phyloP scores from a whole-genome alignment of 1,140 invertebrate species.

The Asbolus verrucosus region DNA sequence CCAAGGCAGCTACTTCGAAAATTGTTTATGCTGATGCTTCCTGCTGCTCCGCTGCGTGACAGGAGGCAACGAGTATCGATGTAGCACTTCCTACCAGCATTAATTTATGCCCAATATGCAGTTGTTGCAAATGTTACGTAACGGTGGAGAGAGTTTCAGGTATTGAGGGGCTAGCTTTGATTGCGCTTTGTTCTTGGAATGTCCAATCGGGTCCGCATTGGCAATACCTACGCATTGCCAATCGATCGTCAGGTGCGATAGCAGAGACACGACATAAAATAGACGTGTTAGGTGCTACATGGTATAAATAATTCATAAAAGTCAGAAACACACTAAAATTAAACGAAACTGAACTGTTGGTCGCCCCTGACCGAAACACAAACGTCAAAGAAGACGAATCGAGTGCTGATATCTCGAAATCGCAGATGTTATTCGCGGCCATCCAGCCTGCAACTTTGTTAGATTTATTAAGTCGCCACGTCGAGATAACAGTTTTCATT shows the following conservation, averaged over 20 bases:
- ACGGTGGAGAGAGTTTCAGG: not conserved
- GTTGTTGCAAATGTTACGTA: constrained; percentile 9
- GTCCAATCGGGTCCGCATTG: constrained; percentile 24
- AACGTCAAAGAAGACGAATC: constrained; percentile 49
- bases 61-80: too few relatives aligned
- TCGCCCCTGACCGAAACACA: constrained; percentile 29
- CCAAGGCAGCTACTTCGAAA: too few relatives aligned
- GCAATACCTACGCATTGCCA: constrained; percentile 38
- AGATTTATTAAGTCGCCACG: constrained; percentile 52
- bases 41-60: too few relatives aligned
- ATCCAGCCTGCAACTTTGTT: constrained; percentile 27
- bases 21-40: too few relatives aligned
- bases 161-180: constrained; percentile 10
- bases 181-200: constrained; percentile 28
- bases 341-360: constrained; percentile 16
- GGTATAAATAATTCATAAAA: constrained; percentile 49
- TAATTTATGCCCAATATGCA: not conserved
- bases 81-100: too few relatives aligned
- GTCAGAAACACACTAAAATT: constrained; percentile 36
- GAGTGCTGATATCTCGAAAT: constrained; percentile 46
- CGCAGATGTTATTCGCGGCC: constrained; percentile 47
- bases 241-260: constrained; percentile 38
- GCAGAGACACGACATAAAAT: constrained; percentile 36
- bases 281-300: constrained; percentile 41
- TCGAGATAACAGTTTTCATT: constrained; percentile 33